Evolutionary conservation across 2,888 invertebrate species (phyloP).

Genomic region (Cephus rjabovi): DNA sequence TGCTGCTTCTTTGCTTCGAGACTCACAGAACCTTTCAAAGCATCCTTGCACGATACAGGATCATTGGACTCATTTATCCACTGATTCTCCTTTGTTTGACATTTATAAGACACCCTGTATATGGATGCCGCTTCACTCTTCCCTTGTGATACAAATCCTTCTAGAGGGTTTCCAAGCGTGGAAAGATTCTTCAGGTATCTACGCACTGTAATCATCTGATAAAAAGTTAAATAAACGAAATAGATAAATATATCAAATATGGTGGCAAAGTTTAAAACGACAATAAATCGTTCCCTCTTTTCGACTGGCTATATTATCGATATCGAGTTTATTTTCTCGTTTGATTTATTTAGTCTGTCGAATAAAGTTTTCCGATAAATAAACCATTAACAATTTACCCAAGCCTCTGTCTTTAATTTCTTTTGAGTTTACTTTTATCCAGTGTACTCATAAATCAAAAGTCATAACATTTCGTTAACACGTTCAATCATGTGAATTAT

Average conservation of each 20-base stretch:
- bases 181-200: neutral
- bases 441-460: neutral
- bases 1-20: neutral
- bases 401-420: neutral
- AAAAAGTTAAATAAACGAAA: neutral
- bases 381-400: neutral
- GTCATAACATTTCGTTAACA: neutral
- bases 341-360: neutral
- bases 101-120: neutral
- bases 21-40: neutral
- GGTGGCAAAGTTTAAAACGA: neutral
- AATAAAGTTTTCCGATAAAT: neutral
- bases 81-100: neutral
- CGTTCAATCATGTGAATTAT: neutral
- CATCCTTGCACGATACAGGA: neutral
- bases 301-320: neutral
- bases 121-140: neutral
- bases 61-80: neutral
- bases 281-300: neutral
- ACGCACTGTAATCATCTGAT: neutral
- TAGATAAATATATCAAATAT: neutral
- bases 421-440: neutral
- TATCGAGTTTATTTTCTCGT: neutral
- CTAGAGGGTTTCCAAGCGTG: neutral
- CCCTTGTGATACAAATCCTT: neutral